Evolutionary conservation across 2,888 invertebrate species (phyloP), one percentile per base, ranked within the genome.

Genomic region (Synergus gifuensis): DNA sequence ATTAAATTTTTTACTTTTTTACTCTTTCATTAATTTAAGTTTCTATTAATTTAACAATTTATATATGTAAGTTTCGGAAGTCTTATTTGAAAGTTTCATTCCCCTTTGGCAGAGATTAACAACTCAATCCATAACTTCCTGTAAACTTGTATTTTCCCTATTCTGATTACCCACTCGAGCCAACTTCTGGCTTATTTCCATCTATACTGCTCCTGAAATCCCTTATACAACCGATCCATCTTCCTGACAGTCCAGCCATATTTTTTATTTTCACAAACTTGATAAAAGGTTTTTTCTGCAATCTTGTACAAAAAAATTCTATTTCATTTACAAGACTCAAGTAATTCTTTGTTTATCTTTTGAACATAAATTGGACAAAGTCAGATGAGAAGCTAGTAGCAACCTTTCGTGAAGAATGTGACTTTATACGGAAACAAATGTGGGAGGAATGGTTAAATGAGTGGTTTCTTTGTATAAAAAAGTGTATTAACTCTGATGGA

Each of bases 111-210:
- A 67, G 44, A 67, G 44, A 67, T 67, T 67, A 67, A 67, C 44
- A 67, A 44, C 67, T 67, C 22, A 67, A 67, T 67, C 46, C 22
- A 44, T 67, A 67, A 67, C 67, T 67, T 42, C 4, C 67, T 42
- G 18, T 67, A 69, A 69, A 49, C 69, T 69, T 49, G 46, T 18
- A 67, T 46, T 67, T 67, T 22, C 46, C 22, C 14, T 67, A 22
- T 46, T 16, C 69, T 69, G 46, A 69, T 69, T 69, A 18, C 22
- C 46, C 8, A 46, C 16, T 22, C 46, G 28, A 69, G 9, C 46
- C 16, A 69, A 49, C 49, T 46, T 49, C 49, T 69, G 9, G 28
- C 28, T 46, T 28, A 69, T 49, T 36, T 28, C 18, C 49, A 69
- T 44, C 66, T 49, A 46, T 49, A 46, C 46, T 22, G 46, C 46